These are phyloP conservation scores for Hymenopus coronatus DNA, from an alignment of 2,888 invertebrate species.

Conservation along the genomic window DNA sequence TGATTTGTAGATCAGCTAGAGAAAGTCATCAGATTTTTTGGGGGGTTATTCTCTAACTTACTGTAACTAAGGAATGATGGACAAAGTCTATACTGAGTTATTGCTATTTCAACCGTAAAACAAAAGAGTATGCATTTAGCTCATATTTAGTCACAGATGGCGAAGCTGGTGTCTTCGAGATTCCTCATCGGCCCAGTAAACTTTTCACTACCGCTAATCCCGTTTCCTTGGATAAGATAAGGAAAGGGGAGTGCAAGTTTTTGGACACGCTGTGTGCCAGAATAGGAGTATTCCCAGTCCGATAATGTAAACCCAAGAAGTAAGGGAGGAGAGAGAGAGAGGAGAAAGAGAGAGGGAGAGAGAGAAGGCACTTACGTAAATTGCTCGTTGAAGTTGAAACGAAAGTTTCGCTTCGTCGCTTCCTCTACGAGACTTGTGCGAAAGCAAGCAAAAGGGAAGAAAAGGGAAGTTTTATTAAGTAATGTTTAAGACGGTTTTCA, in stretches of 20 bases:
- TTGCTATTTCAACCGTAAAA: background rate
- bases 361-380: slow-evolving; percentile 22
- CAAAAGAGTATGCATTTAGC: background rate
- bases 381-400: slow-evolving; percentile 21
- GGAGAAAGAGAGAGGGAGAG: background rate
- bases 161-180: background rate
- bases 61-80: too few species aligned
- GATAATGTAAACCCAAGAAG: background rate
- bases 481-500: slow-evolving; percentile 25
- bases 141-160: background rate
- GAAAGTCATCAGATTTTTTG: too few species aligned
- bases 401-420: slow-evolving; percentile 7
- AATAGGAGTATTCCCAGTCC: background rate
- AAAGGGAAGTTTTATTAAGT: slow-evolving; percentile 27
- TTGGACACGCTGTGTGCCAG: background rate
- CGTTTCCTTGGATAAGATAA: background rate
- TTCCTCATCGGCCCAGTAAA: background rate
- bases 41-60: too few species aligned
- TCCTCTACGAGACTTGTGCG: background rate
- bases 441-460: background rate
- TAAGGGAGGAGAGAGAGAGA: background rate
- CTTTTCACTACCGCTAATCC: background rate
- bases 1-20: too few species aligned
- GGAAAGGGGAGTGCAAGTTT: background rate
- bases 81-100: too few species aligned